Evolutionary conservation across 2,888 invertebrate species (phyloP).

Genomic region (Adelognathus sp.): DNA sequence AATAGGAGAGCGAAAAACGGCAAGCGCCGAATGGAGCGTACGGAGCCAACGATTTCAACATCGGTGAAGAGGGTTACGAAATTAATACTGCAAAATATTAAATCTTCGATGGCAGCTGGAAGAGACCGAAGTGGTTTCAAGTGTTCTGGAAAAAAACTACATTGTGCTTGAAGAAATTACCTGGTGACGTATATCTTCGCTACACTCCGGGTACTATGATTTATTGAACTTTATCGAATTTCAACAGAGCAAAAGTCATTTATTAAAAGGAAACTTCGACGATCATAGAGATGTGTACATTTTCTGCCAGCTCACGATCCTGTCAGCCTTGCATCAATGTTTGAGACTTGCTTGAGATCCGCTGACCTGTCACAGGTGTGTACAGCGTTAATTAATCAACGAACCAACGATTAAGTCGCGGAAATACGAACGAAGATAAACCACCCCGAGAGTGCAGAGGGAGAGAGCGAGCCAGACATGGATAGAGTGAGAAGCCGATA

Average conservation of each 20-base stretch:
- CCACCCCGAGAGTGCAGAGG: slow-evolving; percentile 14
- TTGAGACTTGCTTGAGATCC: too few species aligned
- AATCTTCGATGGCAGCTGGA: not conserved
- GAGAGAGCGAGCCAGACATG: not conserved
- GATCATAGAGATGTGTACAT: too few species aligned
- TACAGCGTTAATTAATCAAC: slow-evolving; percentile 14
- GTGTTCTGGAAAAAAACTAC: too few species aligned
- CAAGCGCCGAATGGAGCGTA: not conserved
- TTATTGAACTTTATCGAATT: too few species aligned
- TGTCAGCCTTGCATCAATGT: too few species aligned
- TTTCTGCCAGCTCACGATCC: too few species aligned
- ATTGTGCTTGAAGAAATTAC: too few species aligned
- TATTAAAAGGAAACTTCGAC: too few species aligned
- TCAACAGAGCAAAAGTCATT: too few species aligned
- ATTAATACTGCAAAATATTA: not conserved
- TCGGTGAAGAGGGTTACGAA: not conserved
- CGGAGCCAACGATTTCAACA: not conserved
- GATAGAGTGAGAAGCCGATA: slow-evolving; percentile 16
- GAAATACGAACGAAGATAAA: slow-evolving; percentile 25
- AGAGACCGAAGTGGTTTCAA: not conserved
- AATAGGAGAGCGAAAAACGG: not conserved
- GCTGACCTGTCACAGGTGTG: too few species aligned
- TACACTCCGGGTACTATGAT: too few species aligned
- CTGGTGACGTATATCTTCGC: too few species aligned
- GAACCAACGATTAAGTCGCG: slow-evolving; percentile 17